Evolutionary conservation across 2,113 vertebrate species (phyloP).

Genomic region (Thunnus thynnus): DNA sequence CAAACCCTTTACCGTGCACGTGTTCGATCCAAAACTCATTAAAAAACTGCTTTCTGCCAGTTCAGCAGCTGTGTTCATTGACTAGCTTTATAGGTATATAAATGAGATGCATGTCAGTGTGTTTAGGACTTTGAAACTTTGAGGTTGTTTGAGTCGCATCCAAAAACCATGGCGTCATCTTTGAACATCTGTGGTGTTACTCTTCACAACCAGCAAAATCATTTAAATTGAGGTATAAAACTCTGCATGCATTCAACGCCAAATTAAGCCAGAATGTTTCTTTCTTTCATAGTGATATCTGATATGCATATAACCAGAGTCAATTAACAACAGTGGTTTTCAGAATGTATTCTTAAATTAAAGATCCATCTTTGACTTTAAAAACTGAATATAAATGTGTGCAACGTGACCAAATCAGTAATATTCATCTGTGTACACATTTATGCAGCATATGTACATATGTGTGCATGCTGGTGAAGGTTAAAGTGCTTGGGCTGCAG

Average conservation of each 20-base stretch:
- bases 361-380: background rate
- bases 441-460: background rate
- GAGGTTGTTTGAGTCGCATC: conserved; percentile 44
- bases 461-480: background rate
- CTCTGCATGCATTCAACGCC: conserved; percentile 30
- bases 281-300: conserved; percentile 37
- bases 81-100: conserved; percentile 71
- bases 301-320: conserved; percentile 39
- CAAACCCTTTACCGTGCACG: conserved; percentile 28
- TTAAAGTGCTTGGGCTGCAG: background rate
- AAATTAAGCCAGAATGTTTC: conserved; percentile 49
- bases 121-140: conserved; percentile 52
- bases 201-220: conserved; percentile 36
- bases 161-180: conserved; percentile 56
- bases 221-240: conserved; percentile 56
- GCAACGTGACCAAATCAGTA: background rate
- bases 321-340: conserved; percentile 36
- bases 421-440: background rate
- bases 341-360: background rate
- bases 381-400: background rate
- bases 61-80: conserved; percentile 72
- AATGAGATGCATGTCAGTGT: conserved; percentile 58
- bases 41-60: conserved; percentile 59
- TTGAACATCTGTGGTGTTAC: conserved; percentile 54
- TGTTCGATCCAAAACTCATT: conserved; percentile 41